Percentiles rank a stretch among this genome's conserved stretches.
Evolutionary conservation across 1,140 invertebrate species (phyloP).

Genomic region (Spodoptera litura): DNA sequence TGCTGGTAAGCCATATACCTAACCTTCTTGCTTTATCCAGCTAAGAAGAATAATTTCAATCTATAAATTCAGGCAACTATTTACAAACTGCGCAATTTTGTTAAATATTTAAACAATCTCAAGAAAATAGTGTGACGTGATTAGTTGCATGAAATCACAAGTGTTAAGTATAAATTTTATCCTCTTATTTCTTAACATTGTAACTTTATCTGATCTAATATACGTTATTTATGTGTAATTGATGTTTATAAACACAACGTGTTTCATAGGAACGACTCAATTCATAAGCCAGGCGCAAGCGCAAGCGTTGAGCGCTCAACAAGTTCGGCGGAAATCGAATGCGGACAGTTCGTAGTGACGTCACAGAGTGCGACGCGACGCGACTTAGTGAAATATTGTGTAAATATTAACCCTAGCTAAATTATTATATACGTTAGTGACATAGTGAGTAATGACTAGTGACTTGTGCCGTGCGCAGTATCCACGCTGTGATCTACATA

Average conservation of each 20-base stretch:
- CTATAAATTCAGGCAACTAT: no score
- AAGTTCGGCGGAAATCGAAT: constrained; percentile 81
- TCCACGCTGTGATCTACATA: constrained; percentile 49
- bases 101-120: no score
- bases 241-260: background rate
- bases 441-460: constrained; percentile 1
- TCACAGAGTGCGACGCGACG: constrained; percentile 45
- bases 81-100: no score
- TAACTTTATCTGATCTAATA: background rate
- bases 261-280: constrained; percentile 71
- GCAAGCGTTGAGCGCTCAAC: constrained; percentile 73
- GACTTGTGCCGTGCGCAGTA: constrained; percentile 37
- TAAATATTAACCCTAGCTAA: constrained; percentile 66
- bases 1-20: background rate
- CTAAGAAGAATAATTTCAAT: no score
- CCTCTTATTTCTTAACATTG: no score
- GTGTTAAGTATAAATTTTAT: no score
- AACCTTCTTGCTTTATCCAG: no score
- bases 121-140: no score
- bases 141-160: no score
- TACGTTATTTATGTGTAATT: background rate
- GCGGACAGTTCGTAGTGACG: constrained; percentile 81
- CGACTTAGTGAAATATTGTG: constrained; percentile 71
- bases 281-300: constrained; percentile 77
- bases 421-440: constrained; percentile 35